Evolutionary conservation across 1,140 invertebrate species (phyloP), one percentile per base, ranked within the genome.

Genomic region (Caenorhabditis latens): DNA sequence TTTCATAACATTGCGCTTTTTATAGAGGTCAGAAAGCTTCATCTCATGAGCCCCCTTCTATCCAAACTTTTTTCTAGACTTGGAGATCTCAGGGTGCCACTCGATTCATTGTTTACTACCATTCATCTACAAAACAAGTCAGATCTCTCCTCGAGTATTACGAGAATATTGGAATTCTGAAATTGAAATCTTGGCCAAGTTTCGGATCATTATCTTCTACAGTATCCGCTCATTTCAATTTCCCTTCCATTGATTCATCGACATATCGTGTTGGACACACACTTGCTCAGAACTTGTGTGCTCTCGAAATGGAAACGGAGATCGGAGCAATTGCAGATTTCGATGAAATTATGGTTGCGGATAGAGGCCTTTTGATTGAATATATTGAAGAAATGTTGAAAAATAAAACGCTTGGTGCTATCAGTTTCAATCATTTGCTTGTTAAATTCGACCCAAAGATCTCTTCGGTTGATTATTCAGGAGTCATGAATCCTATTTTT

Each of bases 1-100:
- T 79, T 50, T 42, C 71, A 79, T n/a, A 79, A 79, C n/a, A 79
- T 79, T 79, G 71, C 71, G 24, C 46, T 79, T 21, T 79, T 79
- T 42, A 79, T 79, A 13, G 71, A 79, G 71, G 71, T 79, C 8
- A 11, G n/a, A 40, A 32, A 14, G 13, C 19, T 58, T 21, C 19
- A n/a, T 4, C n/a, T 58, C 61, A 32, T 40, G 21, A 9, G 9
- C 16, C 16, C 46, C 5, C 4, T 50, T 79, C 50, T 53, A 43
- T 8, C 32, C 32, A 32, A 32, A 43, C 21, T 50, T 46, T 71
- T 42, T 79, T 79, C 14, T n/a, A 79, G 71, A 50, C 71, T 46
- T 79, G 71, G 71, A 79, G 71, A 79, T 48, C 71, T 8, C 71
- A 79, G 19, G 71, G 71, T 21, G 71, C 46, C 2, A 79, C 71